Base-by-base conservation (phyloP, 2,113 vertebrate genomes). In the Misgurnus mizolepis region DNA sequence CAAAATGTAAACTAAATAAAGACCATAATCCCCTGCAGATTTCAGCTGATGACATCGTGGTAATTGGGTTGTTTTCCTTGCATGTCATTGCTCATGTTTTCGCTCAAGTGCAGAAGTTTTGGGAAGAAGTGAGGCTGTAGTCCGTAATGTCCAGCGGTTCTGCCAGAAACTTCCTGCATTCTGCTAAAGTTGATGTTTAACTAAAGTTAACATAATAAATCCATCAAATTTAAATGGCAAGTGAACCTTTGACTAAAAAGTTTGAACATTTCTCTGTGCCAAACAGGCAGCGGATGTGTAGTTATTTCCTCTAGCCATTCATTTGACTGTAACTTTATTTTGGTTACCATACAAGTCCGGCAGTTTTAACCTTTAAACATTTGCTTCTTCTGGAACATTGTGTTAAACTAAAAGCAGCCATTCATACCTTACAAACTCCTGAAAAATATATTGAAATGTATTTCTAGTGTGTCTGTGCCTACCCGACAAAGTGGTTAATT, bases 371-470 rank as follows among this genome's bases (percentile, higher is more conserved):
- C 27, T 80, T 76, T 56, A 3, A 6, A 17, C 56, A 77, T 64
- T 18, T 72, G 53, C 45, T 67, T 39, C 67, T 79, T 60, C 76
- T 75, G 41, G 80, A 74, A 76, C 60, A 34, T 67, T 79, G n/a
- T 45, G 66, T 76, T 50, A 53, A 60, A 53, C 64, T 49, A 56
- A 64, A 43, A 73, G 17, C 72, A 6, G 55, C n/a, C 17, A 3
- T 18, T 53, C 50, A 53, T 15, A 53, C 11, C 50, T 45, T 45
- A 45, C 43, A 7, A 3, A 45, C 43, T 45, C 43, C 14, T 53
- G 12, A 53, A 53, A 5, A 53, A 10, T 15, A 53, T 53, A 5
- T 53, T 15, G 5, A 4, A 5, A 45, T 45, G 5, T 45, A 34
- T 34, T 34, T 34, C 27, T 34, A 34, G 1, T 45, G 43, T 1